A percentile compares a stretch with the other conserved stretches of the same genome.
Conservation (phyloP, 37 sponge, comb jelly and placozoan species). For the Beroe forskalii region DNA sequence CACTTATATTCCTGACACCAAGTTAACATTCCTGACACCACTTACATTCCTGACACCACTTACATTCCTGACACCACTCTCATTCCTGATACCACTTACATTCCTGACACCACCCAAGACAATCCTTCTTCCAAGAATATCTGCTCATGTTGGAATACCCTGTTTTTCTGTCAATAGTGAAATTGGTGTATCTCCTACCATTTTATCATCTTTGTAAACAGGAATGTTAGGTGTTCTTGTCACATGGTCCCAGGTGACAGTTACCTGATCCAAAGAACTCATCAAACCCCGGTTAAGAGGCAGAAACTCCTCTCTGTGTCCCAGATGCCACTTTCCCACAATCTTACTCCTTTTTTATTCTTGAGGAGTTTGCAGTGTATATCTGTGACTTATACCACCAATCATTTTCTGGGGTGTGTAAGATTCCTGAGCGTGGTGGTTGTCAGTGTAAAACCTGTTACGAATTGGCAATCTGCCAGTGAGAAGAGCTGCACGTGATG, state of each 20-base stretch:
- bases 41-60: no score
- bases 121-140: constrained; percentile 42
- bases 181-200: constrained; percentile 76
- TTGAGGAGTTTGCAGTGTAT: constrained; percentile 75
- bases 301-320: constrained; percentile 69
- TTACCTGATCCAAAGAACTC: constrained; percentile 86
- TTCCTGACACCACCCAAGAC: no score
- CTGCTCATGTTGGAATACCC: constrained; percentile 71
- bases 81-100: no score
- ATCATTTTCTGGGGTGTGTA: constrained; percentile 72
- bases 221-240: constrained; percentile 81
- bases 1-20: no score
- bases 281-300: constrained; percentile 85
- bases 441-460: constrained; percentile 85
- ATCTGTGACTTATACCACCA: constrained; percentile 75
- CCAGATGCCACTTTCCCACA: constrained; percentile 81
- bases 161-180: constrained; percentile 69
- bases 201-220: constrained; percentile 75
- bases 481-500: constrained; percentile 81
- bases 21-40: no score
- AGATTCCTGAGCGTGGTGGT: constrained; percentile 81
- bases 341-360: constrained; percentile 73
- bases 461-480: constrained; percentile 81
- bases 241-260: constrained; percentile 85
- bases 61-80: no score